Percentiles rank a stretch among this genome's conserved stretches.
phyloP scores from a whole-genome alignment of 2,888 invertebrate species.

The Clivina fossor region DNA sequence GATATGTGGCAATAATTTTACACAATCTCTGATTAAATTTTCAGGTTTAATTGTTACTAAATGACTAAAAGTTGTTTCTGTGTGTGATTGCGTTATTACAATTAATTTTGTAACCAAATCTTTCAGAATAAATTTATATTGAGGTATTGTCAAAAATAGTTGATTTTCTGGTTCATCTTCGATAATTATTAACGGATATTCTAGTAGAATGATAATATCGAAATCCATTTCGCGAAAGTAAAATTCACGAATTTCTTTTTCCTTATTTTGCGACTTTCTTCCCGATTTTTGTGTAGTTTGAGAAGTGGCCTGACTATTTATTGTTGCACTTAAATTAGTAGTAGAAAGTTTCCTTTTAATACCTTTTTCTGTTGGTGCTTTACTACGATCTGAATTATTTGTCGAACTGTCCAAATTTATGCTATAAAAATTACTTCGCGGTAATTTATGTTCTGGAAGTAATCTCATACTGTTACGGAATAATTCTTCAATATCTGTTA shows the following conservation, averaged over 20 bases:
- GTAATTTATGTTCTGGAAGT: conserved; percentile 56
- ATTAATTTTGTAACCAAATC: conserved; percentile 63
- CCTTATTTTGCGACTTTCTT: conserved; percentile 2
- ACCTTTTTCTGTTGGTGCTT: conserved; percentile 24
- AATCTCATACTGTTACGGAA: conserved; percentile 53
- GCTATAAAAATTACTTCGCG: conserved; percentile 54
- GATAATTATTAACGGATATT: conserved; percentile 52
- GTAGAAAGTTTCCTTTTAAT: conserved; percentile 20
- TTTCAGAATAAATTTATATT: conserved; percentile 57
- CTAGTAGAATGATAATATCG: conserved; percentile 61
- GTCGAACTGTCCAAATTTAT: conserved; percentile 35
- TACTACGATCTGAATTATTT: conserved; percentile 25
- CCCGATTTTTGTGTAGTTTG: conserved; percentile 9
- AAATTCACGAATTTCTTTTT: conserved; percentile 33
- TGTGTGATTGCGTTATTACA: conserved; percentile 48
- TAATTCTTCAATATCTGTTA: conserved; percentile 59
- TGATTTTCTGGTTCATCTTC: conserved; percentile 26
- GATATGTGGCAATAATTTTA: conserved; percentile 55
- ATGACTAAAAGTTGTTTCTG: conserved; percentile 42
- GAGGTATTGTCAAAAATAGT: conserved; percentile 37
- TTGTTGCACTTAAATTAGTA: conserved; percentile 10
- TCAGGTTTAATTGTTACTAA: conserved; percentile 46
- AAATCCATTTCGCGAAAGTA: conserved; percentile 61
- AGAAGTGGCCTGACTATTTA: conserved; percentile 10
- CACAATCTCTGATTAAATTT: conserved; percentile 49